A percentile compares a stretch with the other conserved stretches of the same genome.
These are phyloP conservation scores for Lethenteron reissneri DNA, from an alignment of 2,113 vertebrate species.

Conservation along the genomic window DNA sequence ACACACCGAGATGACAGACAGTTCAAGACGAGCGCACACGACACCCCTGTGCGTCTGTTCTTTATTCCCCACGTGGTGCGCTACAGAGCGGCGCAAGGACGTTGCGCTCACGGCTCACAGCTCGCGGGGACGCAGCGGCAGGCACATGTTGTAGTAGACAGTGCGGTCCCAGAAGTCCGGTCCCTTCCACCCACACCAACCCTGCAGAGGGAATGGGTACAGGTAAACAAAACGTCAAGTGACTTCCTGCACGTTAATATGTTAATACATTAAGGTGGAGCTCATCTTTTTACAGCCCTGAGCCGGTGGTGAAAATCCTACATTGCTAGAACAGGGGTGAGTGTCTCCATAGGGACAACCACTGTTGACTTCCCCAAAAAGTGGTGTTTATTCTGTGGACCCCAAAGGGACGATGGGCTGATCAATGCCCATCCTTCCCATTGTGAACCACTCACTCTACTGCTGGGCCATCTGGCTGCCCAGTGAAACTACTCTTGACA, in stretches of 20 bases:
- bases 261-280: background rate
- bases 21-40: no score
- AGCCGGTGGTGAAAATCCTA: background rate
- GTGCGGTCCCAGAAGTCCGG: constrained; percentile 72
- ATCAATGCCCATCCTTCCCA: no score
- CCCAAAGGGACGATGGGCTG: no score
- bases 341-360: background rate
- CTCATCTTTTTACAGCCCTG: background rate
- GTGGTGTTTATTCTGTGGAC: background rate
- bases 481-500: no score
- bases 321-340: background rate
- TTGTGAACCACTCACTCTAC: no score
- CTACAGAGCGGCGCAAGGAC: no score
- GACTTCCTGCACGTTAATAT: background rate
- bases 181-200: constrained; percentile 93
- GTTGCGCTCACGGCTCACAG: background rate
- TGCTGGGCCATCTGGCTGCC: no score
- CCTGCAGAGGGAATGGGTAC: constrained; percentile 26
- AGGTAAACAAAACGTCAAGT: background rate
- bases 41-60: no score
- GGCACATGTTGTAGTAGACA: constrained; percentile 78
- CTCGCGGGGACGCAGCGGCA: constrained; percentile 46
- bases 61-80: no score
- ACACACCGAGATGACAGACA: no score
- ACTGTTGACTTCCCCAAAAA: background rate